Conservation (phyloP, 2,797 vertebrate genomes). For the Pogonophryne albipinna region DNA sequence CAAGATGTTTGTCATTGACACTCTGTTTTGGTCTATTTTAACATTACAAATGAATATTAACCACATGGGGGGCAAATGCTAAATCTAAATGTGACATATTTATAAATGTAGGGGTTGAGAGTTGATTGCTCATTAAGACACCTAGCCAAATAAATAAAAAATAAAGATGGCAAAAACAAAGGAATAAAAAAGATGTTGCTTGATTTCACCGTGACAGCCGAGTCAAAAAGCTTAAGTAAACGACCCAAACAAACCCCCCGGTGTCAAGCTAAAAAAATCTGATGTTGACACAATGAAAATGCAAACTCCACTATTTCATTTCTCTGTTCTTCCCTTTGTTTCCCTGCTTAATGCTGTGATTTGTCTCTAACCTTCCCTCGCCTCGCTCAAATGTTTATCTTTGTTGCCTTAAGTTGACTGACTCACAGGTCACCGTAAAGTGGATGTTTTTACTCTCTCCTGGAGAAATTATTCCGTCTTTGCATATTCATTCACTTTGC, state of each 20-base stretch:
- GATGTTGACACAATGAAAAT: slow-evolving; percentile 51
- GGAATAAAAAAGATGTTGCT: slow-evolving; percentile 43
- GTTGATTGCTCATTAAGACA: slow-evolving; percentile 68
- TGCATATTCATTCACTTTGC: slow-evolving; percentile 64
- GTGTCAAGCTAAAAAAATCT: slow-evolving; percentile 64
- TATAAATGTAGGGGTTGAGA: slow-evolving; percentile 70
- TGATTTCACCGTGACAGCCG: slow-evolving; percentile 64
- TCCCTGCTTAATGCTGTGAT: slow-evolving; percentile 53
- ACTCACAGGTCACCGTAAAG: slow-evolving; percentile 51
- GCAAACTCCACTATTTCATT: slow-evolving; percentile 48
- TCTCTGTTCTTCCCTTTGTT: slow-evolving; percentile 55
- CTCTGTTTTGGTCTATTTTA: slow-evolving; percentile 68
- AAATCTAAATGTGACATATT: slow-evolving; percentile 71
- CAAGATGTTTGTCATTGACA: slow-evolving; percentile 48
- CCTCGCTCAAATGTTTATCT: slow-evolving; percentile 59
- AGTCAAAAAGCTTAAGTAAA: slow-evolving; percentile 63
- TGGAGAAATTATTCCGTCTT: slow-evolving; percentile 53
- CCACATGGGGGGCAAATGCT: slow-evolving; percentile 62
- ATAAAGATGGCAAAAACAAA: slow-evolving; percentile 55
- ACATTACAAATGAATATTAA: slow-evolving; percentile 62
- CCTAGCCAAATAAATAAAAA: slow-evolving; percentile 45
- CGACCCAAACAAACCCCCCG: slow-evolving; percentile 38
- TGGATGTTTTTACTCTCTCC: slow-evolving; percentile 58
- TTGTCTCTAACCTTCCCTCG: slow-evolving; percentile 55
- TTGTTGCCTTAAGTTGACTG: slow-evolving; percentile 60